Conservation (phyloP, 2,113 vertebrate species). For the Perognathus longimembris region DNA sequence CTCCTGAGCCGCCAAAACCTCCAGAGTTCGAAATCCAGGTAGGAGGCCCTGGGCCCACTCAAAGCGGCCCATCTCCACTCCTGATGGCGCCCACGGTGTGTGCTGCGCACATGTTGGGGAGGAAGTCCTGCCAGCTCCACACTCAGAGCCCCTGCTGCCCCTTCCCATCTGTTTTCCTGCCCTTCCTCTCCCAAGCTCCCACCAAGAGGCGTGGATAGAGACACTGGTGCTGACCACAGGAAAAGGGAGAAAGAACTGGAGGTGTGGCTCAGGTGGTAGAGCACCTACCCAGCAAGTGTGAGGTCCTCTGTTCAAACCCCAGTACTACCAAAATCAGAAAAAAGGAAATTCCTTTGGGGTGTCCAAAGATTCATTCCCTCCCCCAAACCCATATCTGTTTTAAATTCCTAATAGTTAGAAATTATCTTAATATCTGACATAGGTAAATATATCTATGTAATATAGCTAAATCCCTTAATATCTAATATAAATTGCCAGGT, state of each 20-base stretch:
- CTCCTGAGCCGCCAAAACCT: constrained; percentile 94
- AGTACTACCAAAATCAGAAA: too few relatives aligned
- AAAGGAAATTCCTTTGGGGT: not conserved
- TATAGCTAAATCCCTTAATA: not conserved
- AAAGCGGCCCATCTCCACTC: rapidly evolving
- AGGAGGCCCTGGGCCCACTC: constrained; percentile 41
- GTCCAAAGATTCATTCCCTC: not conserved
- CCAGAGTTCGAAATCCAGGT: constrained; percentile 96
- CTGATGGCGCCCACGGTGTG: rapidly evolving
- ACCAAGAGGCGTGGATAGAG: not conserved
- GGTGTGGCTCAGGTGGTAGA: too few relatives aligned
- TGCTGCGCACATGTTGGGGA: too few relatives aligned
- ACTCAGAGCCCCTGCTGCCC: too few relatives aligned
- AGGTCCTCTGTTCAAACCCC: not conserved
- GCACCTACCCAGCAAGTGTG: not conserved
- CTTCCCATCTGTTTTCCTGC: not conserved
- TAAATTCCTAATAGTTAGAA: not conserved
- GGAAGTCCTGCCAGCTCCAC: not conserved
- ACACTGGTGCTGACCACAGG: not conserved
- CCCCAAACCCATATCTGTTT: not conserved
- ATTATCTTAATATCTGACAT: not conserved
- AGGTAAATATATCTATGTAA: not conserved
- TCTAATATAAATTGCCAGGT: not conserved
- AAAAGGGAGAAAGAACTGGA: not conserved
- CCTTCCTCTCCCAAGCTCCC: not conserved